Evolutionary conservation across 2,888 invertebrate genomes (phyloP).

Genomic region (Laothoe populi): DNA sequence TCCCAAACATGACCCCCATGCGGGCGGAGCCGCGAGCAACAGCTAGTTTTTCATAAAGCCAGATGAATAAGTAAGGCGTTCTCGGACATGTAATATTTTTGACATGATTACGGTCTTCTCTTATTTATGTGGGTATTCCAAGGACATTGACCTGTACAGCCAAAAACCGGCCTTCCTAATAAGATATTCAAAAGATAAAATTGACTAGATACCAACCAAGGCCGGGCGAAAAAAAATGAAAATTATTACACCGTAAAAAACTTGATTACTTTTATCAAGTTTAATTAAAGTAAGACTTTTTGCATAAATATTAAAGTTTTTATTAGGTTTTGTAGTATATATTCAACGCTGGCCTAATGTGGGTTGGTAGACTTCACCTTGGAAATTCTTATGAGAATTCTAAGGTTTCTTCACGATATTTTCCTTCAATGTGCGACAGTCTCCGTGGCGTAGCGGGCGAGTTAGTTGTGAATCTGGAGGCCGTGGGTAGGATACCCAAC

Average conservation of each 20-base stretch:
- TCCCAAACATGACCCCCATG: too few relatives aligned
- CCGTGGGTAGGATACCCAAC: too few relatives aligned
- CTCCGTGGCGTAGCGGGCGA: too few relatives aligned
- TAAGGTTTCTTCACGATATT: too few relatives aligned
- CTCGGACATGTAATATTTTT: neutral
- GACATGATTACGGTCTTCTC: neutral
- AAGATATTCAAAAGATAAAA: conserved; percentile 19
- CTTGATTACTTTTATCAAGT: conserved; percentile 27
- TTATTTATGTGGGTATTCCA: neutral
- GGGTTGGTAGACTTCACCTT: neutral
- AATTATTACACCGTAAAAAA: conserved; percentile 30
- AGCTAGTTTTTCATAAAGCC: neutral
- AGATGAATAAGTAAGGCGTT: neutral
- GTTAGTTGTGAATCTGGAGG: too few relatives aligned
- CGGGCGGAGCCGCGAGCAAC: too few relatives aligned
- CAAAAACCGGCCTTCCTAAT: neutral
- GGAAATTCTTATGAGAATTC: neutral
- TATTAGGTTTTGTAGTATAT: neutral
- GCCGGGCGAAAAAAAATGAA: neutral
- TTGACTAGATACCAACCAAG: neutral
- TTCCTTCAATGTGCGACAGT: too few relatives aligned
- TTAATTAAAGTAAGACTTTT: conserved; percentile 34
- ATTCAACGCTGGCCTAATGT: neutral
- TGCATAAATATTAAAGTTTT: conserved; percentile 23
- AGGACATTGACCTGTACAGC: neutral